Base-by-base conservation (phyloP, 2,113 vertebrate genomes). In the Ctenomys sociabilis region DNA sequence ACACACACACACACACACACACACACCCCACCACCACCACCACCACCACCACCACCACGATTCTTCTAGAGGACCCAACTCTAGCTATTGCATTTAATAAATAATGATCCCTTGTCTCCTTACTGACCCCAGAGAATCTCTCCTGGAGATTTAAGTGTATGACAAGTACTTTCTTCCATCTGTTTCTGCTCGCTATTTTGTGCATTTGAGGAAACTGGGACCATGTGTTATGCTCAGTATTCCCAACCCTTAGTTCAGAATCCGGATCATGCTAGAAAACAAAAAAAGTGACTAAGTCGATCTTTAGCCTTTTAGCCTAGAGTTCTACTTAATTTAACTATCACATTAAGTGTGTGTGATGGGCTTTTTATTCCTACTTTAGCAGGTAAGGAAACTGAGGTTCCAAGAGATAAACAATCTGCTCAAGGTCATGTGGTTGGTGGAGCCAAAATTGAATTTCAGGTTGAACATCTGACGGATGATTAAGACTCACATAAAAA, bases 401-500 rank as follows among this genome's bases (percentile, higher is more conserved):
- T 84, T 90, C 72, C 52, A 16, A 92, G 85, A 95, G 54, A 45
- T 85, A 94, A 92, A 66, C 35, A 84, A 68, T 24, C 49, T 89
- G 35, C 66, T 30, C 81, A 95, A 95, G 94, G 96, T 94, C 97
- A 73, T 61, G 16, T 7, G 49, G 70, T 94, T 75, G 24, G 14
- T 72, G 59, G 82, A 92, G 59, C 30, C 77, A 64, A 75, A 92
- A 94, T 24, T 92, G 78, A 96, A 96, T 91, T 97, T 96, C 92
- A 93, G 82, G 77, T 40, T 88, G 88, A 97, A 97, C 22, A 43
- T 96, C 85, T 92, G 90, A 98, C 35, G 75, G 85, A 61, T 90
- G 88, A 97, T 96, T 96, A 98, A 95, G 66, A 88, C n/a, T 84
- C 68, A 63, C 59, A 93, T 94, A 97, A 97, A 97, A 96, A 97